Evolutionary conservation across 2,113 vertebrate species (phyloP).

Genomic region (Syngnathus typhle): DNA sequence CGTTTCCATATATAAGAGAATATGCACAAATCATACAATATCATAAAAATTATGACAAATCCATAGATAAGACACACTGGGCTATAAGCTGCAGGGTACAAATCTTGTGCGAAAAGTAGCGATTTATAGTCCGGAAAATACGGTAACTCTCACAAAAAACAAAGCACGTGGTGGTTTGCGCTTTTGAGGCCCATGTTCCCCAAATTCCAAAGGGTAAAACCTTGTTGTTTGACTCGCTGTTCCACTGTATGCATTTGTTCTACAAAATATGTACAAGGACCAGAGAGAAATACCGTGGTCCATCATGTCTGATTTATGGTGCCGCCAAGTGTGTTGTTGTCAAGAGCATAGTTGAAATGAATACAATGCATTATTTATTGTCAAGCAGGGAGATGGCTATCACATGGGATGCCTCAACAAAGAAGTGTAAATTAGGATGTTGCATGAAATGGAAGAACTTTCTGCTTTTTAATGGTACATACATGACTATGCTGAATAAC

Average conservation of each 20-base stretch:
- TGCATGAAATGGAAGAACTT: not conserved
- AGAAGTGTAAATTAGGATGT: conserved; percentile 26
- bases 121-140: no score
- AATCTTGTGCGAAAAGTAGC: no score
- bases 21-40: no score
- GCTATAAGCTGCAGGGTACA: no score
- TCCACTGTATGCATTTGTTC: conserved; percentile 4
- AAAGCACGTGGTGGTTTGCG: not conserved
- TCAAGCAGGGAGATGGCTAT: conserved; percentile 14
- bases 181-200: not conserved
- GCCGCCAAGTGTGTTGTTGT: conserved; percentile 5
- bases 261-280: conserved; percentile 1
- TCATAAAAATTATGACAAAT: no score
- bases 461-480: not conserved
- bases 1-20: no score
- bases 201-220: not conserved
- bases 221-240: not conserved
- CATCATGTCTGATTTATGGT: conserved; percentile 8
- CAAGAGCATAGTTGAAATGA: conserved; percentile 18
- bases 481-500: not conserved
- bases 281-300: conserved; percentile 6
- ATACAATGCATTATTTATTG: conserved; percentile 46
- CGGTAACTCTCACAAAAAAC: no score
- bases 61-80: no score
- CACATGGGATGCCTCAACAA: conserved; percentile 28